Evolutionary conservation across 2,113 vertebrate species (phyloP), one percentile per base, ranked within the genome.

Genomic region (Todiramphus saurophagus): DNA sequence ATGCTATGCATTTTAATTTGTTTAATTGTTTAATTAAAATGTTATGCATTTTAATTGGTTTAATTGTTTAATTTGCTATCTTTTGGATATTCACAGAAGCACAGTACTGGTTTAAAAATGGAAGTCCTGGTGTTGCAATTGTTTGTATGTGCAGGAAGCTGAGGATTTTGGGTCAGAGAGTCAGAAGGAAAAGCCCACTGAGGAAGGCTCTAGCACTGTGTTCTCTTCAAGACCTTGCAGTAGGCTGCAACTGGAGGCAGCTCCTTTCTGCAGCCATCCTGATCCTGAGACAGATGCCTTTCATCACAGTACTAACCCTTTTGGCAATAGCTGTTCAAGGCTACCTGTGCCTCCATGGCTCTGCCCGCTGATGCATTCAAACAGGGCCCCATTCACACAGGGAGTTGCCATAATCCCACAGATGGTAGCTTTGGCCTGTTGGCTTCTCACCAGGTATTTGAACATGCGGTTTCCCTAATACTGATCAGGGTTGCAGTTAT

Each of bases 401-500:
- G 7, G 16, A 69, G 35, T 30, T 28, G n/a, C 11, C 69, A 5
- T 14, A 39, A 72, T 82, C 24, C 51, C 58, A 31, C 7, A 39
- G 19, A 15, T 13, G 18, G 21, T 13, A 27, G 7, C 35, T 74
- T 43, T 55, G 37, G 17, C 33, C 35, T 14, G 6, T 11, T 41
- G 48, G 25, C 27, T 48, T 78, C 89, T 74, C 55, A 33, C 12
- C 8, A 13, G 13, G 17, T 44, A 6, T 11, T 33, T 41, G 16
- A 87, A 44, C 2, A 1, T 5, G 11, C 48, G 46, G 43, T 55
- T 30, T 7, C 28, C 5, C 10, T 70, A 23, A 11, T 11, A 43
- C 16, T 28, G 31, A 50, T 35, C 43, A 50, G 37, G 3, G 6
- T 13, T 76, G 31, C 0, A 0, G 16, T 16, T 76, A 8, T 25